Evolutionary conservation across 2,888 invertebrate species (phyloP).

Genomic region (Heliconius aoede): DNA sequence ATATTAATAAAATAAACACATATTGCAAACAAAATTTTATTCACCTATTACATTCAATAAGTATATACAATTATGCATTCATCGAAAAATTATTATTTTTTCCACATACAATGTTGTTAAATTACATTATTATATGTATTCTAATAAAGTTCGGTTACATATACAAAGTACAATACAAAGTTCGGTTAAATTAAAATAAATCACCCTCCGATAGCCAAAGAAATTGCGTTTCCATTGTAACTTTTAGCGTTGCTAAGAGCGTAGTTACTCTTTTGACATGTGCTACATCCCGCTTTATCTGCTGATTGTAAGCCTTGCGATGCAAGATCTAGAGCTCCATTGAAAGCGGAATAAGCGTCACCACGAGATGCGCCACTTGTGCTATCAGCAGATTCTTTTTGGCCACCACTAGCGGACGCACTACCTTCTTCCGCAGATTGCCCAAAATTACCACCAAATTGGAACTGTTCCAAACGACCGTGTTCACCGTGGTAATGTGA

Average conservation of each 20-base stretch:
- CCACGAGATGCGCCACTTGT: not conserved
- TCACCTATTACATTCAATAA: not conserved
- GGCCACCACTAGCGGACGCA: not conserved
- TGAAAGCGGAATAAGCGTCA: conserved; percentile 54
- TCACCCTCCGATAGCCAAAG: conserved; percentile 74
- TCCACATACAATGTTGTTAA: not conserved
- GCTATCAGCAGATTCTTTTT: not conserved
- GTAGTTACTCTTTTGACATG: conserved; percentile 69
- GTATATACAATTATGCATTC: not conserved
- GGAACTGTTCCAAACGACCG: not conserved
- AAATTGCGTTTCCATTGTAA: conserved; percentile 68
- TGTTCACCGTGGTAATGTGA: not conserved
- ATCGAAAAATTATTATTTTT: not conserved
- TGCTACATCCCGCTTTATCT: conserved; percentile 58
- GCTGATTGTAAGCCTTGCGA: conserved; percentile 64
- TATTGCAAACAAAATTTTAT: not conserved
- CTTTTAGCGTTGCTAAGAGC: conserved; percentile 78
- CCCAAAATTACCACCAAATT: not conserved
- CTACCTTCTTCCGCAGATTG: not conserved
- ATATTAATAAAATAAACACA: not conserved
- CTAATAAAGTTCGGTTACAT: not conserved
- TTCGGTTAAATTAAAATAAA: not conserved
- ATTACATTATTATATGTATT: not conserved
- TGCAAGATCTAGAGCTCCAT: conserved; percentile 66
- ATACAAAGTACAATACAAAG: not conserved